Base-by-base conservation (phyloP, 1,140 invertebrate species). In the Eriosoma lanigerum region DNA sequence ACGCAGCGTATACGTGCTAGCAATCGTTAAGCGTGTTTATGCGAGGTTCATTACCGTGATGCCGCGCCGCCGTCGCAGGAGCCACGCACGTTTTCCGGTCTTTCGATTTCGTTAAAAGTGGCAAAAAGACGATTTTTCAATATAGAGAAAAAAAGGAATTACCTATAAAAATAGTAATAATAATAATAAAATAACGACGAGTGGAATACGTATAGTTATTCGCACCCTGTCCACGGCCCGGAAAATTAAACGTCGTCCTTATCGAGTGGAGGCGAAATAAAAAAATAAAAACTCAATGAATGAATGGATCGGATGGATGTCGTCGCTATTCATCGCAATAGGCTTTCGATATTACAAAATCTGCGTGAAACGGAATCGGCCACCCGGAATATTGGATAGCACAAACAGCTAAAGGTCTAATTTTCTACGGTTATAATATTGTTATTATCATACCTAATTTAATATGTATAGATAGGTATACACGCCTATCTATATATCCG, bases 221-320 rank as follows among this genome's bases (percentile, higher is more conserved):
- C 26, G 75, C 44, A 26, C 75, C n/a, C 32, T 38, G 32, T 15
- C 56, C 24, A 70, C 46, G 52, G 26, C 17, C 54, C 32, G 75
- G 75, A 78, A 78, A 78, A 78, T 78, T 78, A 78, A 78, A 78
- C 75, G 75, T 60, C 56, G 75, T 78, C 75, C 56, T 78, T 78
- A 46, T 62, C 29, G 52, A 10, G n/a, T 38, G 58, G 29, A 46
- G 12, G 54, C 52, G 29, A 38, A 38, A 38, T 8, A n/a, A 78
- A 48, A 78, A 38, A 8, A 38, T 4, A 38, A 8, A 38, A 38
- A 8, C 32, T 38, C 32, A 8, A 8, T 8, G 32, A 38, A 38
- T n/a, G n/a, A 8, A 38, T 38, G 32, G n/a, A n/a, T n/a, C n/a
- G n/a, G n/a, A n/a, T n/a, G n/a, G 3, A 19, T 75, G 38, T 38